These are phyloP conservation scores for Erebia palarica DNA, from an alignment of 2,888 invertebrate genomes.

Conservation along the genomic window DNA sequence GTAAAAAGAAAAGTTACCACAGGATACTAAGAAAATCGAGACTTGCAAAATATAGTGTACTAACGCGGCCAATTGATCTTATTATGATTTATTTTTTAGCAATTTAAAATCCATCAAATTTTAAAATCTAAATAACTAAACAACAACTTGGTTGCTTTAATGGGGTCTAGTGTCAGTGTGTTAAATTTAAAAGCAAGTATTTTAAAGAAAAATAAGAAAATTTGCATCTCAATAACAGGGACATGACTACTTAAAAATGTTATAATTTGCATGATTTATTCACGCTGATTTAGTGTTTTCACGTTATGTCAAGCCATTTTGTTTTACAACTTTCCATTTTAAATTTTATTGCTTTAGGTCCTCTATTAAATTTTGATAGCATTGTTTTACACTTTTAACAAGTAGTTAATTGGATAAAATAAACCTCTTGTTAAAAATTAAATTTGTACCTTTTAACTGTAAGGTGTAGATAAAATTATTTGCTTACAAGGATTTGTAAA, in stretches of 20 bases:
- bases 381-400: background rate
- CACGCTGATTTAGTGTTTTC: constrained; percentile 14
- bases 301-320: constrained; percentile 11
- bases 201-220: constrained; percentile 9
- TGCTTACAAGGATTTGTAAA: too few species aligned
- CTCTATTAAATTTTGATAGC: constrained; percentile 6
- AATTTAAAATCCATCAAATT: too few species aligned
- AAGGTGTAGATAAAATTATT: too few species aligned
- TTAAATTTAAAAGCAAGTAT: background rate
- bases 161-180: background rate
- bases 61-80: too few species aligned
- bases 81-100: too few species aligned
- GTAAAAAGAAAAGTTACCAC: too few species aligned
- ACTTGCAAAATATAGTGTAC: too few species aligned
- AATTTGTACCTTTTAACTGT: too few species aligned
- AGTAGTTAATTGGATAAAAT: background rate
- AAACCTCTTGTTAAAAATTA: too few species aligned
- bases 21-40: too few species aligned
- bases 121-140: too few species aligned
- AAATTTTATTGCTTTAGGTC: constrained; percentile 10
- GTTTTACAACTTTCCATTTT: constrained; percentile 23
- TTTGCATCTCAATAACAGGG: constrained; percentile 24
- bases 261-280: constrained; percentile 21
- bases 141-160: background rate
- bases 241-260: constrained; percentile 23